Evolutionary conservation across 2,888 invertebrate genomes (phyloP), one percentile per base, ranked within the genome.

Genomic region (Idaea dimidiata): DNA sequence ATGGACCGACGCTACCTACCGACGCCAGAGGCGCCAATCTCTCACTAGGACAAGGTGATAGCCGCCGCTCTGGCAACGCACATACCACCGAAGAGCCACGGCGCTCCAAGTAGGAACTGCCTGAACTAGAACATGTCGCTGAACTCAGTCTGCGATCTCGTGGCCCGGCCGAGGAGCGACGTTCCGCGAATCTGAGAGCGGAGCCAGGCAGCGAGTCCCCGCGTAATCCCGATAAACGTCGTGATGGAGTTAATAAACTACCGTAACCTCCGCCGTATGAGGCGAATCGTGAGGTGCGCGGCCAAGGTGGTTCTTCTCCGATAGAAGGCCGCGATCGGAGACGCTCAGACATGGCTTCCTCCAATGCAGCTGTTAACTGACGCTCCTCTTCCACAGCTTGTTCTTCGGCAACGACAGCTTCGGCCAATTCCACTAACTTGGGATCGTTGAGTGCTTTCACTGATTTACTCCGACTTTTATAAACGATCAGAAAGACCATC

Each of bases 401-500:
- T 86, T 94, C 94, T 73, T 94, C 94, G 57, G 94, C 94, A 63
- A 96, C 96, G 62, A 96, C 96, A 1, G 96, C 96, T 68, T 96
- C 96, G 0, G 96, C 96, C 59, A 96, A 94, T 59, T 96, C 96
- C 24, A 96, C 96, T 83, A 97, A 91, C 82, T 96, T 95, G 53
- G 97, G 97, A 87, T 97, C 96, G 83, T 95, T 95, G 67, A 96
- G 84, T 60, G 95, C 95, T 80, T 95, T 95, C 66, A 95, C 94
- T 66, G 96, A 94, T 93, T 95, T 95, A 81, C 95, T 95, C 75
- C 96, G 96, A 87, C 97, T 97, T 89, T 98, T 98, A 93, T 97
- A 98, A 70, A 98, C 95, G 76, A 98, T 96, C 81, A 98, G 94
- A 84, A 98, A 95, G 59, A 97, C 97, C 96, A 98, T 97, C 78